Conservation (phyloP, 2,888 invertebrate species). For the Stratiomys singularior region DNA sequence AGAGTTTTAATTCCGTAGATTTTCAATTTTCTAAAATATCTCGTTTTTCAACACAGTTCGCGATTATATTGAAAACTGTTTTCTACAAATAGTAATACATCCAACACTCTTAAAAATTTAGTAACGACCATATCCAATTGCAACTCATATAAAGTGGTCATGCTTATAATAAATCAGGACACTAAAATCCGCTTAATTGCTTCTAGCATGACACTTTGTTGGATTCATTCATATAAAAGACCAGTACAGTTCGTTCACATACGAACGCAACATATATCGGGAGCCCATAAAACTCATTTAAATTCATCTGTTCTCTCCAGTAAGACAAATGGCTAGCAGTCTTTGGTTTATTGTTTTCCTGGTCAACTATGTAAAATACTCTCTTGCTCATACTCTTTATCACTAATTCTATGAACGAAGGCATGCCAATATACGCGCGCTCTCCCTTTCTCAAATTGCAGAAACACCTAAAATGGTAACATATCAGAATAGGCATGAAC, state of each 20-base stretch:
- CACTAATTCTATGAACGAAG: slow-evolving; percentile 34
- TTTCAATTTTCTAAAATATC: no score
- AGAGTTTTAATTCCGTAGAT: no score
- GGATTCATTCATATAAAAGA: neutral
- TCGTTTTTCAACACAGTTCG: no score
- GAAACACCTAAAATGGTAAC: slow-evolving; percentile 37
- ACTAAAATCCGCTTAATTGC: slow-evolving; percentile 51
- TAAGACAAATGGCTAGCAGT: slow-evolving; percentile 51
- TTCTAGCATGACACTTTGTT: slow-evolving; percentile 45
- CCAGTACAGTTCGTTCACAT: neutral
- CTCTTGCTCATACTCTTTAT: slow-evolving; percentile 19
- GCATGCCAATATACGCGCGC: slow-evolving; percentile 6
- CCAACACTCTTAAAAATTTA: no score
- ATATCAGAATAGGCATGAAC: slow-evolving; percentile 33
- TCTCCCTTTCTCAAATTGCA: slow-evolving; percentile 10
- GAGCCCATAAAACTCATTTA: slow-evolving; percentile 52
- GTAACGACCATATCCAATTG: no score
- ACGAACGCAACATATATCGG: neutral
- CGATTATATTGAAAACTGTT: no score
- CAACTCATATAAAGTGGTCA: slow-evolving; percentile 3
- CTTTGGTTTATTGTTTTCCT: slow-evolving; percentile 53
- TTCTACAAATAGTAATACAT: no score
- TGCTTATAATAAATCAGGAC: slow-evolving; percentile 50
- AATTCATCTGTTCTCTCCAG: slow-evolving; percentile 50
- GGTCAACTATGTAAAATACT: slow-evolving; percentile 51